Base-by-base conservation (phyloP, 2,113 vertebrate genomes). In the Bubo scandiacus region DNA sequence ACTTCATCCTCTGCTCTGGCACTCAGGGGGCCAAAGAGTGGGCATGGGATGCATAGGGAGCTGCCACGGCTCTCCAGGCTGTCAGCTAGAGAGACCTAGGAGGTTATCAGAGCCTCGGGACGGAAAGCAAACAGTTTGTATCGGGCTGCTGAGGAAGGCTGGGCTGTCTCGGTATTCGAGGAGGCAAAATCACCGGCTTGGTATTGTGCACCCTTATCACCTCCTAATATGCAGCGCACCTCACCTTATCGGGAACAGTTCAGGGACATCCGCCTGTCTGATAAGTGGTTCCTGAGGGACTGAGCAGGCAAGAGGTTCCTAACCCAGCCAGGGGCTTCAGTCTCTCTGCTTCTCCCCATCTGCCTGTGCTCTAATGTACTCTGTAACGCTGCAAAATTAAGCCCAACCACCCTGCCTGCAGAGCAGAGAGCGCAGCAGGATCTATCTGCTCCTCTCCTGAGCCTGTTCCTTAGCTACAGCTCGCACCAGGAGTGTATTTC, bases 211-310 rank as follows among this genome's bases (percentile, higher is more conserved):
- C 59, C 45, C 61, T 93, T 90, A 81, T 92, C 91, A 19, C 40
- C 54, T 29, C 42, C 63, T 72, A 68, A 79, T 30, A 9, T 1
- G 8, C 71, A 91, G 74, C 23, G 1, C 90, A 42, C 77, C 73
- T 82, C n/a, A 13, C 20, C 65, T 92, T 71, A 79, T 29, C 66
- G 0, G 66, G 38, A 86, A 3, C 17, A 18, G 91, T 86, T 93
- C 88, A 79, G 89, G 86, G 89, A 88, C 95, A 84, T 68, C 82
- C 6, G 8, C 61, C 80, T 77, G 91, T 51, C 66, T 63, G 91
- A 78, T 59, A 2, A 40, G 18, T 12, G 38, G 18, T 45, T 86
- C 70, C 83, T 20, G 47, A 21, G 62, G 74, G 58, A 43, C 80
- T 34, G 79, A 59, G 29, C 86, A 52, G 54, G 58, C 36, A 58